These are phyloP conservation scores for Hyppa rectilinea DNA, from an alignment of 2,888 invertebrate genomes.

Conservation along the genomic window DNA sequence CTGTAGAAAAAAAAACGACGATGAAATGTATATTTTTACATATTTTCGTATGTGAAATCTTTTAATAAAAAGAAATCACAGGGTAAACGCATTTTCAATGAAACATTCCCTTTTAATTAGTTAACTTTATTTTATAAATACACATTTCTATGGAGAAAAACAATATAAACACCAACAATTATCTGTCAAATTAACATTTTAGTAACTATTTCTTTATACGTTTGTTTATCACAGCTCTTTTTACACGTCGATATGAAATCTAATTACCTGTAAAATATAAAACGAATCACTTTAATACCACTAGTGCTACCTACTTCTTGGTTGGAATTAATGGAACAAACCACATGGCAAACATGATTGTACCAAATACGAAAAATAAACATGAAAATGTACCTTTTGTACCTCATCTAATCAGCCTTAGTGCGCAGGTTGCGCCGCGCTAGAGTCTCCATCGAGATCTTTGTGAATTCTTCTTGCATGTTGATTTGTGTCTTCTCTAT, in stretches of 20 bases:
- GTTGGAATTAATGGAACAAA: slow-evolving; percentile 1
- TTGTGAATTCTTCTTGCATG: slow-evolving; percentile 92
- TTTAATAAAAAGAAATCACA: slow-evolving; percentile 74
- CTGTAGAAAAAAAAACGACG: slow-evolving; percentile 66
- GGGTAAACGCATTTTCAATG: slow-evolving; percentile 65
- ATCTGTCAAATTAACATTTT: slow-evolving; percentile 62
- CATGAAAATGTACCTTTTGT: slow-evolving; percentile 39
- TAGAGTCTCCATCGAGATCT: slow-evolving; percentile 82
- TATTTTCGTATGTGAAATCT: slow-evolving; percentile 76
- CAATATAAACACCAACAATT: slow-evolving; percentile 63
- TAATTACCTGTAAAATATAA: slow-evolving; percentile 60
- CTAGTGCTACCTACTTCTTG: slow-evolving; percentile 2
- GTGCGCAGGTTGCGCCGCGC: slow-evolving; percentile 64
- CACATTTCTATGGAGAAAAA: slow-evolving; percentile 64
- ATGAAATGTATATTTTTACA: slow-evolving; percentile 74
- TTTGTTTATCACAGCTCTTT: slow-evolving; percentile 84
- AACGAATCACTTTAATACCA: slow-evolving; percentile 36
- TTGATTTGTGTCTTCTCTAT: slow-evolving; percentile 92
- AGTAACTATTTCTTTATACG: slow-evolving; percentile 64
- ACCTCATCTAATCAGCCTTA: slow-evolving; percentile 71
- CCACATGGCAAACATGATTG: slow-evolving; percentile 13
- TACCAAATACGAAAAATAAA: slow-evolving; percentile 11
- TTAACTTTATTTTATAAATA: slow-evolving; percentile 75
- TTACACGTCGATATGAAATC: slow-evolving; percentile 68
- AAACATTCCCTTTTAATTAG: slow-evolving; percentile 60